Evolutionary conservation across 2,113 vertebrate genomes (phyloP), one percentile per base, ranked within the genome.

Genomic region (Talpa occidentalis): DNA sequence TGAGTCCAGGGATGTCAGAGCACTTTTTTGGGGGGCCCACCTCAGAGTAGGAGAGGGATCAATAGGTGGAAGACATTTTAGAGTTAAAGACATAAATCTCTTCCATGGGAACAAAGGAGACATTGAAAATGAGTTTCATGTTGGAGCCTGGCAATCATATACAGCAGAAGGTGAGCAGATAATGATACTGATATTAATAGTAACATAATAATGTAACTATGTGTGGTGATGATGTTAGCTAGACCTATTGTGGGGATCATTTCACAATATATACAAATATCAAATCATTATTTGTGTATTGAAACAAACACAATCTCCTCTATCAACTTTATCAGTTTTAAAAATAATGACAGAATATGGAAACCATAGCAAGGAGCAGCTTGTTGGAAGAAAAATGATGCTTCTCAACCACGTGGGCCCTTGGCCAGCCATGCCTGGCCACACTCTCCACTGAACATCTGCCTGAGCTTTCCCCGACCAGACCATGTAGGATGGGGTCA

Each of bases 111-210:
- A 2, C 2, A 67, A 6, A 94, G 47, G 35, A 49, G 60, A n/a
- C 0, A 0, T n/a, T 54, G 28, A 88, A 19, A 42, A 62, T 8
- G 67, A n/a, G 16, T n/a, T 7, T 2, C 28, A 2, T 28, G 19
- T 49, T 70, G 74, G 4, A 70, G 40, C 32, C 40, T 44, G 3
- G 44, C 69, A 91, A 70, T 85, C 54, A 6, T 22, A 56, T 56
- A 7, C 40, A 64, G 35, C 24, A 37, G 52, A 52, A 54, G 30
- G 17, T 52, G 32, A 82, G 49, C 6, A 32, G 26, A 42, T 66
- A 87, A 72, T 42, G 17, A 19, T 15, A 66, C 47, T 11, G 24
- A 14, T 10, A 22, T 40, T 42, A 72, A 24, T 40, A 72, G 19
- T 72, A 72, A 26, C 21, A 1, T 42, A 59, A 60, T 26, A 7